These are phyloP conservation scores for Gryllus bimaculatus DNA, from an alignment of 1,140 invertebrate genomes.

Conservation along the genomic window DNA sequence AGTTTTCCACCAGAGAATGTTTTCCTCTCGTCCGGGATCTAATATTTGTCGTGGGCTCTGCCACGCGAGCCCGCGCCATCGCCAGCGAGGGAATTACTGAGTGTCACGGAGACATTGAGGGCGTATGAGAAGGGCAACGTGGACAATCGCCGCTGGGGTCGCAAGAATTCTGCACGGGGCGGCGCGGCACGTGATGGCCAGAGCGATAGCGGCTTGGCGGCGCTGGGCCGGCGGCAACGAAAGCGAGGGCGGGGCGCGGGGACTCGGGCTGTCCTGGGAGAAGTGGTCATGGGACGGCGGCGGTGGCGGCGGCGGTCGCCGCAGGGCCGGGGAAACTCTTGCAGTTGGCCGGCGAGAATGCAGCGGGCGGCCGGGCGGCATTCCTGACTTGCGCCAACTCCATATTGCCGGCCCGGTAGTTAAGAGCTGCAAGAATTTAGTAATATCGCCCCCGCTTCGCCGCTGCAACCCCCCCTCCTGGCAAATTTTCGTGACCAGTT, in stretches of 20 bases:
- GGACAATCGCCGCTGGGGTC: too few relatives aligned
- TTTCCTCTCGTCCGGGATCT: too few relatives aligned
- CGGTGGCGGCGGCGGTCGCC: background rate
- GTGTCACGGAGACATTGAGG: too few relatives aligned
- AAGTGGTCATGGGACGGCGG: background rate
- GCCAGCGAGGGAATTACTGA: too few relatives aligned
- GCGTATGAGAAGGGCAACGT: too few relatives aligned
- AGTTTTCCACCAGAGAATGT: too few relatives aligned
- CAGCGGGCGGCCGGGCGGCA: background rate
- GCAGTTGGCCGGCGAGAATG: background rate
- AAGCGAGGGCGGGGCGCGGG: background rate
- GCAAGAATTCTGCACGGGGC: too few relatives aligned
- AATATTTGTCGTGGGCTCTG: too few relatives aligned
- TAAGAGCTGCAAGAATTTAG: constrained; percentile 1
- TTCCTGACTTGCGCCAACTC: background rate
- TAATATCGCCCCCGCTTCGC: background rate
- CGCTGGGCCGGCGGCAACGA: background rate
- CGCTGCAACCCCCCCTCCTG: too few relatives aligned
- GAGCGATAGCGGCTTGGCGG: too few relatives aligned
- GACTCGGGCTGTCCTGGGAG: background rate
- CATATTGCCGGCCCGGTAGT: background rate
- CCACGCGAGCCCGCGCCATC: too few relatives aligned
- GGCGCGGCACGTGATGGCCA: too few relatives aligned
- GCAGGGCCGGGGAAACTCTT: background rate
- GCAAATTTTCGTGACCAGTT: background rate